These are phyloP conservation scores for Apocheima hispidaria DNA, from an alignment of 2,888 invertebrate species.

Conservation along the genomic window DNA sequence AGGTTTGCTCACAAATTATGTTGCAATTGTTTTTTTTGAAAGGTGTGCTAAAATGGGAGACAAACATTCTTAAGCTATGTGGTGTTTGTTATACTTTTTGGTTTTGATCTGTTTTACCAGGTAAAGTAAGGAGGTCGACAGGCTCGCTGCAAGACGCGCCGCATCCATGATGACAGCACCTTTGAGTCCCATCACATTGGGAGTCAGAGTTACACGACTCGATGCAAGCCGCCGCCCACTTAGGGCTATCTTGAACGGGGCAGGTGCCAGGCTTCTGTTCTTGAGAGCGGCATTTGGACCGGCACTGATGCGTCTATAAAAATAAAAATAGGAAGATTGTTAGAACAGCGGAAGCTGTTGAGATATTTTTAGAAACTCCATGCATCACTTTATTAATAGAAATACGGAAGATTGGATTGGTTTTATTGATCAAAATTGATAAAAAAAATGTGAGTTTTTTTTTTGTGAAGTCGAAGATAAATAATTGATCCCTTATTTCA, in stretches of 20 bases:
- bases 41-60: too few species aligned
- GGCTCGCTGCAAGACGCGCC: constrained; percentile 90
- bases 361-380: constrained; percentile 10
- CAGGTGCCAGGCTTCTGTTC: constrained; percentile 81
- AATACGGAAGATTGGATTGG: too few species aligned
- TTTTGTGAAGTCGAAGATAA: too few species aligned
- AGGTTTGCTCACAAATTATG: too few species aligned
- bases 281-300: constrained; percentile 83
- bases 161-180: constrained; percentile 90
- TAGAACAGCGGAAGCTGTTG: constrained; percentile 4
- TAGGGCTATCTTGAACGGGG: constrained; percentile 70
- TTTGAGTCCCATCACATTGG: constrained; percentile 89
- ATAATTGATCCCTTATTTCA: too few species aligned
- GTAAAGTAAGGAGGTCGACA: constrained; percentile 82
- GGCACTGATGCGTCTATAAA: constrained; percentile 77
- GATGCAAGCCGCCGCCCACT: constrained; percentile 87
- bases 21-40: too few species aligned
- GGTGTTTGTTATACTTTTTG: too few species aligned
- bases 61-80: too few species aligned
- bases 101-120: constrained; percentile 86
- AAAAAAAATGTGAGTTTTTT: too few species aligned
- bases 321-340: constrained; percentile 20
- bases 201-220: constrained; percentile 88
- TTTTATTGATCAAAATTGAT: too few species aligned
- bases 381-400: background rate